Conservation (phyloP, 2,113 vertebrate genomes). For the Lutjanus erythropterus region DNA sequence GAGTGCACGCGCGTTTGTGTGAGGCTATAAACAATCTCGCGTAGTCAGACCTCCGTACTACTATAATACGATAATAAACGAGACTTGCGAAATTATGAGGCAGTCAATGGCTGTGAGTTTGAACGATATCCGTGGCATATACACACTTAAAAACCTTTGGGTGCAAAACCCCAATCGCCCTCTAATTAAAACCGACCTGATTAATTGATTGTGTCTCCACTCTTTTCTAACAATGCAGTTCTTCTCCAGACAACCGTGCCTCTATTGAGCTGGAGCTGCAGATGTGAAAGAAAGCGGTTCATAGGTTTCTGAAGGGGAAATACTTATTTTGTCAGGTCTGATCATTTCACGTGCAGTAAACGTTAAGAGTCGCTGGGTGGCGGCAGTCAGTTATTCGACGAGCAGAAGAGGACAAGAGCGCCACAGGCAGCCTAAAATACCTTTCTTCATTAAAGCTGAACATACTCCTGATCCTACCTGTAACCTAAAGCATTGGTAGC, state of each 20-base stretch:
- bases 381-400: conserved; percentile 40
- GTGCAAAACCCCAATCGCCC: background rate
- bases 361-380: conserved; percentile 32
- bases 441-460: background rate
- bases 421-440: too few species aligned
- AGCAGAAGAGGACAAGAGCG: background rate
- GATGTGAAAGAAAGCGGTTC: background rate
- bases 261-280: background rate
- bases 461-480: background rate
- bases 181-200: background rate
- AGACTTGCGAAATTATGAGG: background rate
- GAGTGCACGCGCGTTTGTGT: conserved; percentile 29
- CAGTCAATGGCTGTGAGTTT: background rate
- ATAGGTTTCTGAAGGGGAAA: background rate
- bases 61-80: background rate
- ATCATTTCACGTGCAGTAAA: conserved; percentile 25
- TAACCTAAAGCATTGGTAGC: background rate
- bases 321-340: background rate
- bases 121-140: background rate
- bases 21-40: conserved; percentile 33
- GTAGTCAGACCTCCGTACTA: background rate
- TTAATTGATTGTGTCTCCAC: background rate
- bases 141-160: background rate
- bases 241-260: background rate
- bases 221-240: background rate